Evolutionary conservation across 2,113 vertebrate species (phyloP), one percentile per base, ranked within the genome.

Genomic region (Sterrhoptilus dennistouni): DNA sequence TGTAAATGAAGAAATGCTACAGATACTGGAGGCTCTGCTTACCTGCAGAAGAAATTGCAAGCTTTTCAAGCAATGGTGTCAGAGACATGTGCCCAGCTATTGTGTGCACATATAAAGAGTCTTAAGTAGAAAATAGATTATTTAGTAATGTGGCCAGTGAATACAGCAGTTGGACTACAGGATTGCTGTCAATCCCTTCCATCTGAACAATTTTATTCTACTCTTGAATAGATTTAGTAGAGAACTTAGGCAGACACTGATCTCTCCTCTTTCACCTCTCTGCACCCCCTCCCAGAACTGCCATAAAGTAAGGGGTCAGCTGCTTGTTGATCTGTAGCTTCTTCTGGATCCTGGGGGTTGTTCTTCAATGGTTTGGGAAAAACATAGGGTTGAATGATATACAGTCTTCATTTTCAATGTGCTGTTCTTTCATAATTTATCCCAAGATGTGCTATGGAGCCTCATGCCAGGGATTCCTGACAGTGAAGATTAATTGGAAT

Each of bases 21-120:
- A 92, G 90, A 85, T 90, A 83, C 88, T 80, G 75, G 59, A 94
- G 56, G 38, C 50, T 97, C 94, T 96, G 79, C 76, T 96, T 95
- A 96, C 87, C 86, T 72, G 57, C 59, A 78, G n/a, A 88, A 88
- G 68, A 68, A 90, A 84, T 28, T 54, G 49, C 72, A 93, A 83
- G 83, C 57, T 91, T 92, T 95, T 90, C 54, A 60, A 81, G 35
- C 28, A 53, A 28, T 0, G 0, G 68, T 25, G 15, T 77, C 84
- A 87, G 49, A 74, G 75, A 38, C 6, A 19, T 7, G 33, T 5
- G 3, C 28, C 21, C n/a, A 47, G 14, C 25, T 83, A 72, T 33
- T 49, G n/a, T 14, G 6, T 23, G 29, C 24, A 59, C 38, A 49
- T 22, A 83, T 31, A 42, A 49, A 59, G 17, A 75, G 19, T 54